Evolutionary conservation across 2,113 vertebrate genomes (phyloP).

Genomic region (Emydocephalus ijimae): DNA sequence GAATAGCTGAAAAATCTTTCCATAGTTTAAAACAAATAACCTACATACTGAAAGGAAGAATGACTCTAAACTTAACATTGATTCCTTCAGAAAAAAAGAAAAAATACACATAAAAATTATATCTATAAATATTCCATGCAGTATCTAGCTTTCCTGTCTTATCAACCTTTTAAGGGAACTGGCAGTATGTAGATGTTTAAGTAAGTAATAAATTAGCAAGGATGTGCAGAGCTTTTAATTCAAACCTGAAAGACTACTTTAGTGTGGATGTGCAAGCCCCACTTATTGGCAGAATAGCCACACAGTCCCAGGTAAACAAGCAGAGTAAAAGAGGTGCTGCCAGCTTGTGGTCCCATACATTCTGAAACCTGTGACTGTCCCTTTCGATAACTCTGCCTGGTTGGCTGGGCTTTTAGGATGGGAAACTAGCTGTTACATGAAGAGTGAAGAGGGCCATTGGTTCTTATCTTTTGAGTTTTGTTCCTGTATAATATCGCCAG

Average conservation of each 20-base stretch:
- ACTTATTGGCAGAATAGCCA: background rate
- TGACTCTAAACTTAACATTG: background rate
- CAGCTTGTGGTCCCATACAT: background rate
- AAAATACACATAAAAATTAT: background rate
- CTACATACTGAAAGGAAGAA: background rate
- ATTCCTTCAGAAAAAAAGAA: background rate
- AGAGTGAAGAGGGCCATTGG: background rate
- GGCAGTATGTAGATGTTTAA: background rate
- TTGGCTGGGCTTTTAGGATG: background rate
- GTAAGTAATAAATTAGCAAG: background rate
- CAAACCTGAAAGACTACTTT: background rate
- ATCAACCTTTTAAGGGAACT: background rate
- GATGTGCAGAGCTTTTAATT: background rate
- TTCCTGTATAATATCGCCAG: background rate
- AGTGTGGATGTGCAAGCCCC: background rate
- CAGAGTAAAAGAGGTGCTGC: background rate
- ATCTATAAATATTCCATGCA: background rate
- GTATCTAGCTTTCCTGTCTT: background rate
- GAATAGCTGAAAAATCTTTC: background rate
- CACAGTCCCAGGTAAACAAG: background rate
- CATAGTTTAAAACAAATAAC: background rate
- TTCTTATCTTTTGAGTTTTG: background rate
- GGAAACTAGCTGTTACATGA: background rate
- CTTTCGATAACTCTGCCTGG: background rate
- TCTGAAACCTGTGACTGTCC: background rate